A percentile compares a stretch with the other conserved stretches of the same genome.
phyloP scores from a whole-genome alignment of 1,140 invertebrate species.

The Xylocopa sonorina region DNA sequence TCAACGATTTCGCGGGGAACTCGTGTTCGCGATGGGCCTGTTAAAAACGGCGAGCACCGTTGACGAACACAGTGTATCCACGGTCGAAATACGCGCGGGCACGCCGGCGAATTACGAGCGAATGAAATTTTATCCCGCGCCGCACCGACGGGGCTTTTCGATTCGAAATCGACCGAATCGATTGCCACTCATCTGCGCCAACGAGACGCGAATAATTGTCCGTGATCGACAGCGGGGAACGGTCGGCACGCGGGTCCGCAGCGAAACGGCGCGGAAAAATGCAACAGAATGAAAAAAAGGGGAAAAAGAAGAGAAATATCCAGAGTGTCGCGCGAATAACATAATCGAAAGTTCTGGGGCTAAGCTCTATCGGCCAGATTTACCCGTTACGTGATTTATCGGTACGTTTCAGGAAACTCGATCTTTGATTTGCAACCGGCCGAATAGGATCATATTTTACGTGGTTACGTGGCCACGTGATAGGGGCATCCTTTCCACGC shows the following conservation, averaged over 20 bases:
- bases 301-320: not conserved
- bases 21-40: not conserved
- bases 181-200: not conserved
- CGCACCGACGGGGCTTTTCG: not conserved
- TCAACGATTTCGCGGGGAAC: not conserved
- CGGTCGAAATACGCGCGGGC: not conserved
- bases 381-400: slow-evolving; percentile 38
- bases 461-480: not conserved
- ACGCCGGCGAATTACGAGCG: not conserved
- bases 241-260: not conserved
- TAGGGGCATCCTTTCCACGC: not conserved
- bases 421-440: slow-evolving; percentile 7
- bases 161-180: not conserved
- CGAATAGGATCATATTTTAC: slow-evolving; percentile 51
- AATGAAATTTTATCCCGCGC: not conserved
- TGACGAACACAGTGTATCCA: not conserved
- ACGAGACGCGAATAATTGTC: not conserved
- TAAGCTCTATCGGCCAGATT: not conserved
- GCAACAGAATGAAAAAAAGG: not conserved
- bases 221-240: not conserved
- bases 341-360: slow-evolving; percentile 9
- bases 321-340: not conserved
- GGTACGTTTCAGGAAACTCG: not conserved
- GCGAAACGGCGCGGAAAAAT: too few relatives aligned
- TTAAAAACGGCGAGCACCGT: not conserved